These are phyloP conservation scores for Sipha flava DNA, from an alignment of 1,140 invertebrate genomes.

Conservation along the genomic window DNA sequence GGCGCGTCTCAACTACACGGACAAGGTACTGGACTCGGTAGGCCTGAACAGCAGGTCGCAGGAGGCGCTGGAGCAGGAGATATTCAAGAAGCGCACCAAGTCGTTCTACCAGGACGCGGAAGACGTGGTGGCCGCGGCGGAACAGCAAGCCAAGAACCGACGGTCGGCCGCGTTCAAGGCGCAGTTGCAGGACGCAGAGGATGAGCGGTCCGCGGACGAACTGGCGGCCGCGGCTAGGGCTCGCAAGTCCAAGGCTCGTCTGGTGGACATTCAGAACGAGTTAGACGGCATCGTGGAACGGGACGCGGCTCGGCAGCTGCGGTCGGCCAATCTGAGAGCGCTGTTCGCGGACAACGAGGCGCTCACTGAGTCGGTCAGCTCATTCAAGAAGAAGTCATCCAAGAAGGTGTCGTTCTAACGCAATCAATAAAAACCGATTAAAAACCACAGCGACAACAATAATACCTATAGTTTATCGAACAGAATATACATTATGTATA, in stretches of 20 bases:
- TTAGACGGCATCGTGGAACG: slow-evolving; percentile 51
- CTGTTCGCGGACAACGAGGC: slow-evolving; percentile 48
- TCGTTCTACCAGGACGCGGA: slow-evolving; percentile 18
- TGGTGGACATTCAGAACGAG: slow-evolving; percentile 54
- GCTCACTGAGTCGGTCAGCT: slow-evolving; percentile 33
- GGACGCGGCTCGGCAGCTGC: slow-evolving; percentile 50
- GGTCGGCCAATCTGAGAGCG: slow-evolving; percentile 49
- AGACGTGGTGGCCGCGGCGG: background rate
- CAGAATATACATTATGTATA: too few relatives aligned
- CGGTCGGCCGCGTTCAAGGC: slow-evolving; percentile 48
- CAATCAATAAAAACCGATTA: too few relatives aligned
- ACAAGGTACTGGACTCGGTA: slow-evolving; percentile 52
- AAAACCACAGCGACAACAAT: too few relatives aligned
- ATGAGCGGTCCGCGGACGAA: slow-evolving; percentile 32
- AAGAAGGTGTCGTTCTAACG: slow-evolving; percentile 28
- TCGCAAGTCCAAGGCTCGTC: slow-evolving; percentile 46
- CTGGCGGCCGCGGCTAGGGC: slow-evolving; percentile 44
- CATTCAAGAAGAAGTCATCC: slow-evolving; percentile 36
- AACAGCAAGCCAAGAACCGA: slow-evolving; percentile 42
- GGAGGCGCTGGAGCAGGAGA: slow-evolving; percentile 36
- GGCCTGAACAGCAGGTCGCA: slow-evolving; percentile 46
- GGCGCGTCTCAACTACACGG: slow-evolving; percentile 41
- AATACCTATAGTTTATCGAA: too few relatives aligned
- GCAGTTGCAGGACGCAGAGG: slow-evolving; percentile 40
- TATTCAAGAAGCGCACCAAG: slow-evolving; percentile 28